phyloP scores from a whole-genome alignment of 2,888 invertebrate genomes.

The Hemithea aestivaria region DNA sequence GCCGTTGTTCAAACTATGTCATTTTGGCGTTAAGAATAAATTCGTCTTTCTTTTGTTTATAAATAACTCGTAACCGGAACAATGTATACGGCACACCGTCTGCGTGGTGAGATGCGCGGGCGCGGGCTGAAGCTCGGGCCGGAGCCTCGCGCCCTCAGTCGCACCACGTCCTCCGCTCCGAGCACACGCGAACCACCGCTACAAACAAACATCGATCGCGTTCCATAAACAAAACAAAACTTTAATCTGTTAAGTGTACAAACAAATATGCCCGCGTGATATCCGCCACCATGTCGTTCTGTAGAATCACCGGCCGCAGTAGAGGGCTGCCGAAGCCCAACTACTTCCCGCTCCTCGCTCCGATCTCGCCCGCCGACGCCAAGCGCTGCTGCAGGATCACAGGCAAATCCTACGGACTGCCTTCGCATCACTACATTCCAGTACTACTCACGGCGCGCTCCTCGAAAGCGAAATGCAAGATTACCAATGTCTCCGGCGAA shows the following conservation, averaged over 20 bases:
- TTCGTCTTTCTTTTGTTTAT: conserved; percentile 71
- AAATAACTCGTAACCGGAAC: conserved; percentile 76
- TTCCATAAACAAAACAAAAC: conserved; percentile 31
- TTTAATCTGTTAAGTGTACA: conserved; percentile 29
- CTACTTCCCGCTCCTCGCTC: conserved; percentile 88
- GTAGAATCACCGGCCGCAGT: conserved; percentile 89
- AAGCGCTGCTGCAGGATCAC: conserved; percentile 88
- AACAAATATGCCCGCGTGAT: conserved; percentile 68
- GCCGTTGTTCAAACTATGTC: conserved; percentile 60
- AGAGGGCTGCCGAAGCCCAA: conserved; percentile 89
- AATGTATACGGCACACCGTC: conserved; percentile 70
- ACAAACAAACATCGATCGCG: conserved; percentile 43
- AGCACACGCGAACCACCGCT: conserved; percentile 52
- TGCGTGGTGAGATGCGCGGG: conserved; percentile 58
- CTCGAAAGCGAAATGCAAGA: conserved; percentile 78
- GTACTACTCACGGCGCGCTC: conserved; percentile 80
- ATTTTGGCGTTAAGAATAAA: conserved; percentile 63
- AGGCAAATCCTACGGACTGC: conserved; percentile 86
- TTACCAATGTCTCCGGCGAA: conserved; percentile 82
- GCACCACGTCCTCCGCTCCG: conserved; percentile 50
- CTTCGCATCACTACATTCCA: conserved; percentile 88
- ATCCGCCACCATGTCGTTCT: conserved; percentile 81
- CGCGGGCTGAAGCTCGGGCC: conserved; percentile 42
- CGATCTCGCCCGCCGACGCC: conserved; percentile 90
- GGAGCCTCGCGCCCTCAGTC: conserved; percentile 53